Conservation (phyloP, 2,113 vertebrate species). For the Acrocephalus arundinaceus region DNA sequence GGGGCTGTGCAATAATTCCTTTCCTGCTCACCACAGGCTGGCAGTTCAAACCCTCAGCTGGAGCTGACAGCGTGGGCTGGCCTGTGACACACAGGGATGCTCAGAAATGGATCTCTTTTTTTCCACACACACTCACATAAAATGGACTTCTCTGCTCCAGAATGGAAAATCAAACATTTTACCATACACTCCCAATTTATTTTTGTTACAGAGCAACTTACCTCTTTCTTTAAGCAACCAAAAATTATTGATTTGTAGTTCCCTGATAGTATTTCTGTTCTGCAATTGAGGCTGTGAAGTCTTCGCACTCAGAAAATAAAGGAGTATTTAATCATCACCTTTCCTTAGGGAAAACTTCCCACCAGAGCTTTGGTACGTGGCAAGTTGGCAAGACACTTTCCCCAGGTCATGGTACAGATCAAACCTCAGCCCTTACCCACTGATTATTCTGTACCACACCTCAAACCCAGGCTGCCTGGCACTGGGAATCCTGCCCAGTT, state of each 20-base stretch:
- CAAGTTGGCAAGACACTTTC: neutral
- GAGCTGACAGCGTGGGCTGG: neutral
- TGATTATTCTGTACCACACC: fast-evolving
- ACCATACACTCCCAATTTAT: neutral
- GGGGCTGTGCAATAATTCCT: neutral
- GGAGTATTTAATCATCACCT: neutral
- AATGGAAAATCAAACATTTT: neutral
- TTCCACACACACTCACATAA: neutral
- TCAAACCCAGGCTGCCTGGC: neutral
- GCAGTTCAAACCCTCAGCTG: constrained; percentile 31
- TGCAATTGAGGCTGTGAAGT: neutral
- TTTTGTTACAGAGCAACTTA: neutral
- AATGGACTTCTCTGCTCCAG: neutral
- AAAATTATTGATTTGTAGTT: neutral
- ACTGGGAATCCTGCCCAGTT: neutral
- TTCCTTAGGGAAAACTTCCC: neutral
- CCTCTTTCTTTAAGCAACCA: neutral
- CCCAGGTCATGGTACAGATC: neutral
- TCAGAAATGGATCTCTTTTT: neutral
- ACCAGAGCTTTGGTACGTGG: neutral
- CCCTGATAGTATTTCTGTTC: neutral
- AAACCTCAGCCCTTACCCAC: neutral
- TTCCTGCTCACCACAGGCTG: neutral
- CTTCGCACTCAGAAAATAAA: neutral
- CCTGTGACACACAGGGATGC: neutral